Base-by-base conservation (phyloP, 1,140 invertebrate species). In the Yoshiicerus persimilis region DNA sequence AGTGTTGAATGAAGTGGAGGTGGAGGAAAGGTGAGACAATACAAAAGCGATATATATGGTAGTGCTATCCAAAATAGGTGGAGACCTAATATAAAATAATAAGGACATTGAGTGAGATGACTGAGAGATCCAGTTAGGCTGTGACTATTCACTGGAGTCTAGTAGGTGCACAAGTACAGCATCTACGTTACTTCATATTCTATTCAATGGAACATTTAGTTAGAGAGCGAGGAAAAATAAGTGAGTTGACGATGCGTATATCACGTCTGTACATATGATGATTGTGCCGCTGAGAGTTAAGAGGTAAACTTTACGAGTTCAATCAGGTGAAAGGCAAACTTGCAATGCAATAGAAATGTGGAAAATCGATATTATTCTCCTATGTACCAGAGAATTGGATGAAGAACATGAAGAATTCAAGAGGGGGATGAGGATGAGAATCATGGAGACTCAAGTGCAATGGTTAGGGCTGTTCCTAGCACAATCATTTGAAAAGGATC, bases 251-350 rank as follows among this genome's bases (percentile, higher is more conserved):
- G 38, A 36, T 83, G 32, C 77, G 34, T 83, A 36, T 20, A 30
- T 62, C 85, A n/a, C 56, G 47, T 36, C 56, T 64, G 56, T 70
- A 23, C 34, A 25, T 64, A 84, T 62, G 38, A 83, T 87, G 87
- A 87, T 87, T 87, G 87, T 80, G 39, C 87, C 87, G 75, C 38
- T 34, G 87, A 87, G 87, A 84, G 30, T 66, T 83, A 47, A 84
- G 27, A 84, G 80, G 13, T 36, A 64, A 84, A 87, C 87, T 87
- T 87, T 87, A 84, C 87, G 41, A 83, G 70, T 64, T 27, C 85
- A 86, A 86, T 86, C 85, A 86, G 85, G 62, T 86, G 85, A 86
- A 86, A 86, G 47, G 85, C 85, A 86, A 86, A 86, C 85, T 86
- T 86, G 62, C 38, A 84, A 32, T 80, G 75, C 75, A 80, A 80